A percentile compares a stretch with the other conserved stretches of the same genome.
Conservation (phyloP, 2,888 invertebrate genomes). For the Nomada ferruginata region DNA sequence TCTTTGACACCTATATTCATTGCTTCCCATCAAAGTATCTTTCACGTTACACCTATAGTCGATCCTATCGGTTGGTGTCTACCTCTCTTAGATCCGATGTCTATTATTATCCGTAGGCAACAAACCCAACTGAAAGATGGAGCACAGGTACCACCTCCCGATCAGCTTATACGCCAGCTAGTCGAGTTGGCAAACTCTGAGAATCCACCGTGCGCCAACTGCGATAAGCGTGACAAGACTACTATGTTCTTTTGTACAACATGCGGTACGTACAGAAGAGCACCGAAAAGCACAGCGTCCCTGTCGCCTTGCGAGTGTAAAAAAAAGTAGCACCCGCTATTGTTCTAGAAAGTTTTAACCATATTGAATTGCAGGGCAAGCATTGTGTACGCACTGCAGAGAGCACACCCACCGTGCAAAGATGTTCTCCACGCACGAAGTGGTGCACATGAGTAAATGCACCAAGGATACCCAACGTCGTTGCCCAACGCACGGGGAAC, state of each 20-base stretch:
- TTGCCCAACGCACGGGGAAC: constrained; percentile 89
- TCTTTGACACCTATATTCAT: neutral
- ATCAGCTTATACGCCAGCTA: constrained; percentile 89
- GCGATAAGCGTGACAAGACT: constrained; percentile 89
- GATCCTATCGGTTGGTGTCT: neutral
- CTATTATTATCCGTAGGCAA: constrained; percentile 83
- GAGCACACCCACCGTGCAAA: constrained; percentile 91
- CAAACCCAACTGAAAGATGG: constrained; percentile 88
- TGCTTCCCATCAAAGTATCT: neutral
- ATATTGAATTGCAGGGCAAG: constrained; percentile 86
- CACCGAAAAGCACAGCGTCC: neutral
- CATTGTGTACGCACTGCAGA: constrained; percentile 89
- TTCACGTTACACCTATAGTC: neutral
- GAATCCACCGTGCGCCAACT: constrained; percentile 91
- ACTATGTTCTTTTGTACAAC: constrained; percentile 93
- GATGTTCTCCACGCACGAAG: constrained; percentile 91
- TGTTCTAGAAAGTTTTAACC: neutral
- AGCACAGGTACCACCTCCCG: constrained; percentile 86
- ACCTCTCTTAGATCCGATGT: neutral
- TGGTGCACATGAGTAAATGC: constrained; percentile 90
- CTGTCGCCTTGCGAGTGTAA: too few relatives aligned
- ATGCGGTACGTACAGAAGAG: constrained; percentile 86
- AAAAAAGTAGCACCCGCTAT: too few relatives aligned
- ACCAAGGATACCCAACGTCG: constrained; percentile 89
- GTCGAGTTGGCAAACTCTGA: constrained; percentile 90